These are phyloP conservation scores for Paguma larvata DNA, from an alignment of 2,797 vertebrate genomes.

Conservation along the genomic window DNA sequence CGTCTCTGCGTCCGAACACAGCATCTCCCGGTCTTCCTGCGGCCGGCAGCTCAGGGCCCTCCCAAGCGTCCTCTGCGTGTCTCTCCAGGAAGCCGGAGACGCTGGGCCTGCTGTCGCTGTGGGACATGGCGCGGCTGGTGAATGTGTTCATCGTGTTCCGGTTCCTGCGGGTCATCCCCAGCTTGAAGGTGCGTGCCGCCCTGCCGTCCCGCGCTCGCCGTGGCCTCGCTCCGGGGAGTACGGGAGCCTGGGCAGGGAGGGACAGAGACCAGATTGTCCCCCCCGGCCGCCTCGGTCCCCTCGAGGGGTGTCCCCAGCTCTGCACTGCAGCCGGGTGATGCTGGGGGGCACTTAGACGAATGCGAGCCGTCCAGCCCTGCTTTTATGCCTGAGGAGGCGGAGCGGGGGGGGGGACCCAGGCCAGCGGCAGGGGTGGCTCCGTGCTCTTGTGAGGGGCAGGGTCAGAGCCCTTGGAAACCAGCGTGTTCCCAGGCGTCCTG, in stretches of 20 bases:
- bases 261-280: fast-evolving
- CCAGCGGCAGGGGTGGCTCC: neutral
- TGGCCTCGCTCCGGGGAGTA: fast-evolving
- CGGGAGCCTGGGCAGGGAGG: neutral
- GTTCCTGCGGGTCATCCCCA: constrained; percentile 95
- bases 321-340: fast-evolving
- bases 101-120: constrained; percentile 90
- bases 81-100: constrained; percentile 89
- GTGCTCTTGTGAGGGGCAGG: neutral
- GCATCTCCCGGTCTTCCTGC: fast-evolving
- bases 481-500: neutral
- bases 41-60: fast-evolving
- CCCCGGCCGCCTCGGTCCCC: neutral
- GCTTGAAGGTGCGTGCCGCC: constrained; percentile 90
- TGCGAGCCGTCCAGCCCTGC: too few relatives aligned
- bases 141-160: constrained; percentile 97
- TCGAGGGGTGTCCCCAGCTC: neutral
- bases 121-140: constrained; percentile 95
- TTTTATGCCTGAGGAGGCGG: too few relatives aligned
- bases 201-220: fast-evolving
- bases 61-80: fast-evolving
- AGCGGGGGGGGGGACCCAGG: neutral
- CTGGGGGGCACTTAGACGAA: neutral
- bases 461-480: too few relatives aligned
- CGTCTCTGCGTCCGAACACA: fast-evolving